Percentiles rank a stretch among this genome's conserved stretches.
Conservation (phyloP, 2,797 vertebrate genomes). For the Premnoplex brunnescens region DNA sequence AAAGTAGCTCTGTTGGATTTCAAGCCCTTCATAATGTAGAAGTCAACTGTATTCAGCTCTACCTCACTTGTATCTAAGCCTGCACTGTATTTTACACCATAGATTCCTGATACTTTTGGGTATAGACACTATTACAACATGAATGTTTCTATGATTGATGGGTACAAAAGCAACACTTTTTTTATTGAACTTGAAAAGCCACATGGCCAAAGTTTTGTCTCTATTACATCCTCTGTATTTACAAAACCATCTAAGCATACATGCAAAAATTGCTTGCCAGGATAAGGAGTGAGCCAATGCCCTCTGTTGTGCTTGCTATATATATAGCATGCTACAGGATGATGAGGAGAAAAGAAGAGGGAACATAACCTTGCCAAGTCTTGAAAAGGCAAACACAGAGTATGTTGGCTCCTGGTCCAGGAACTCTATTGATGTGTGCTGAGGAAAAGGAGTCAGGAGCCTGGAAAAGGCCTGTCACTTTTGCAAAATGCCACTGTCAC, state of each 20-base stretch:
- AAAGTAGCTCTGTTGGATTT: neutral
- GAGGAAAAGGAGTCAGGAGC: neutral
- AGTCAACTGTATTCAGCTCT: neutral
- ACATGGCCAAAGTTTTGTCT: neutral
- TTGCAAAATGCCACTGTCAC: fast-evolving
- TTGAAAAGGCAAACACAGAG: neutral
- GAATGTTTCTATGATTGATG: neutral
- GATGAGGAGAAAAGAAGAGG: neutral
- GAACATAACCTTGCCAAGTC: neutral
- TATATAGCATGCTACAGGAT: neutral
- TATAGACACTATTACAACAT: neutral
- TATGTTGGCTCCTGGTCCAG: neutral
- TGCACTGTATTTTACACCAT: neutral
- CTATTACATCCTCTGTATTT: neutral
- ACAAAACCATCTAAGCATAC: neutral
- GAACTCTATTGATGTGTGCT: neutral
- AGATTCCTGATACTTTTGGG: neutral
- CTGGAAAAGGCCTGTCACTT: neutral
- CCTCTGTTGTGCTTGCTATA: neutral
- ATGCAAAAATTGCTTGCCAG: neutral
- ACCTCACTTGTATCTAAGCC: neutral
- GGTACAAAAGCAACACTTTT: neutral
- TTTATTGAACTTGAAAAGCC: neutral
- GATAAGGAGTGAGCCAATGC: neutral
- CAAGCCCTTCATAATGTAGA: neutral